A percentile compares a stretch with the other conserved stretches of the same genome.
Conservation (phyloP, 2,888 invertebrate genomes). For the Pachymerium ferrugineum region DNA sequence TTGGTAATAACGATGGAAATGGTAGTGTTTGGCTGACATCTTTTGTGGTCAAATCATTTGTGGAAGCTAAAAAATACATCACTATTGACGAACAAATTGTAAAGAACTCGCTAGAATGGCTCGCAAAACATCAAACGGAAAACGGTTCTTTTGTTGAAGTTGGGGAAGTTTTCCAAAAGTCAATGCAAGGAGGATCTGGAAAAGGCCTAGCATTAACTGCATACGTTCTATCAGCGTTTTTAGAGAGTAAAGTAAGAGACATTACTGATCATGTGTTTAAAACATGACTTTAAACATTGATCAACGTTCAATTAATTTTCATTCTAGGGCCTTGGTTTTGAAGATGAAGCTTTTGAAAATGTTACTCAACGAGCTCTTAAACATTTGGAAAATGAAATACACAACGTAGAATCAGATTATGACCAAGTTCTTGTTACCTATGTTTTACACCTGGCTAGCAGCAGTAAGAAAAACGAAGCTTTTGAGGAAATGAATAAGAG, state of each 20-base stretch:
- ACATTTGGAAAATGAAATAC: conserved; percentile 24
- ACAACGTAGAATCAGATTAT: conserved; percentile 20
- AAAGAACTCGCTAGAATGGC: conserved; percentile 43
- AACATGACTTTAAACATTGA: too few species aligned
- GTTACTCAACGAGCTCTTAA: background rate
- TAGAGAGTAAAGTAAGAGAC: conserved; percentile 42
- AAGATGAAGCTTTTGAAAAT: background rate
- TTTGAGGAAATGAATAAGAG: conserved; percentile 34
- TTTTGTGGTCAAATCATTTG: conserved; percentile 47
- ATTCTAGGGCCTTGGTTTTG: background rate
- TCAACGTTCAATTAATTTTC: too few species aligned
- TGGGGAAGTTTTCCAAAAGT: conserved; percentile 47
- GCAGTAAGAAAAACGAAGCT: conserved; percentile 36
- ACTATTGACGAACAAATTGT: conserved; percentile 44
- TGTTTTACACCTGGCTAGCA: conserved; percentile 28
- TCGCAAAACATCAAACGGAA: conserved; percentile 42
- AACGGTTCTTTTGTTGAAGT: conserved; percentile 48
- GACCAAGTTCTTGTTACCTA: conserved; percentile 23
- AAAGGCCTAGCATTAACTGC: conserved; percentile 45
- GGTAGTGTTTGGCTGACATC: conserved; percentile 50
- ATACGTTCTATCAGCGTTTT: conserved; percentile 46
- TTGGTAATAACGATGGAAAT: conserved; percentile 46
- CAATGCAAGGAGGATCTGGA: conserved; percentile 48
- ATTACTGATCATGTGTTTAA: too few species aligned
- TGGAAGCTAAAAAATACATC: conserved; percentile 45